Base-by-base conservation (phyloP, 2,797 vertebrate species). In the Hipposideros larvatus region DNA sequence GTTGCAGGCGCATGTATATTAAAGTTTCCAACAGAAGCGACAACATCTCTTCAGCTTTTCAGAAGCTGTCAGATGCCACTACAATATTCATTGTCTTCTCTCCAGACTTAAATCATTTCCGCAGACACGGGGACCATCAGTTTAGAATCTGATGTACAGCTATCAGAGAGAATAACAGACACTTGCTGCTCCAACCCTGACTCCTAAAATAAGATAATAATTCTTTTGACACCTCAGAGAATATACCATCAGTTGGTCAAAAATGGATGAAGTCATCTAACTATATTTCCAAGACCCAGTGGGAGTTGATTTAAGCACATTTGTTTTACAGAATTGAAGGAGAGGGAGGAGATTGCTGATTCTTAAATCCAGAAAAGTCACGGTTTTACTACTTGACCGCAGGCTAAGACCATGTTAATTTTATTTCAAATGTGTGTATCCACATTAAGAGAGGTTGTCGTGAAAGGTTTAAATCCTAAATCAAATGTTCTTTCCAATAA, bases 401-500 rank as follows among this genome's bases (percentile, higher is more conserved):
- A 97, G 97, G 94, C 97, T 97, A 97, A 98, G 97, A 87, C 79
- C 78, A 77, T 90, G 97, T 97, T 98, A 98, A 98, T 98, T 98
- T 97, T 96, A 95, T 96, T 97, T 95, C 91, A 97, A 97, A 95
- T 96, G 85, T 96, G 94, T 93, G 91, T 96, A 96, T 94, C 97
- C 90, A 89, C 95, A 91, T 95, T 96, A 95, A 97, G 96, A 98
- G 92, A 95, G 97, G 98, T 97, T 98, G 97, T 96, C 87, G 24
- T 90, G 93, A 98, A 98, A 98, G 87, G 95, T 97, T 98, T 97
- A 96, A 98, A 95, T 93, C 97, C 96, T 98, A 98, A 98, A 98
- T 98, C 98, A 98, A 98, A 87, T 85, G 87, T 91, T 94, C 71
- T 96, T 98, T 98, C 95, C 93, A 97, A 95, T 98, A 98, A 98